Percentiles rank a stretch among this genome's conserved stretches.
phyloP scores from a whole-genome alignment of 2,888 invertebrate species.

The Leucoptera coffeella region DNA sequence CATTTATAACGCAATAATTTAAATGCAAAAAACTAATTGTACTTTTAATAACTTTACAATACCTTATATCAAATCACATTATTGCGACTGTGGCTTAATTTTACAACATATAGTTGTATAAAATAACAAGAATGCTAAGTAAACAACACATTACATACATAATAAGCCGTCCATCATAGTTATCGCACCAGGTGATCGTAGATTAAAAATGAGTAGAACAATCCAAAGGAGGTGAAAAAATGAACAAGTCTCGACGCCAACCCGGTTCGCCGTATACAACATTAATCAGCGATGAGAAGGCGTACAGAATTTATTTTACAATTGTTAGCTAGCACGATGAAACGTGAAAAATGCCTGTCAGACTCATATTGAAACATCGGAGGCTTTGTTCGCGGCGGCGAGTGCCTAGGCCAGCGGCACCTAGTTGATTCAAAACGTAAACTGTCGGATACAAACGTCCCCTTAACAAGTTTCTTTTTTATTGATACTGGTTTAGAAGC shows the following conservation, averaged over 20 bases:
- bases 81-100: too few species aligned
- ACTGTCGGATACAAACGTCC: conserved; percentile 32
- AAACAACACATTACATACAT: too few species aligned
- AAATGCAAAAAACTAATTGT: too few species aligned
- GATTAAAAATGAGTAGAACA: too few species aligned
- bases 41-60: too few species aligned
- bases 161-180: too few species aligned
- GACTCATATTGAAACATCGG: conserved; percentile 48
- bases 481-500: conserved; percentile 49
- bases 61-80: too few species aligned
- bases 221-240: conserved; percentile 35
- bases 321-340: conserved; percentile 49
- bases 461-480: conserved; percentile 48
- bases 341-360: conserved; percentile 50
- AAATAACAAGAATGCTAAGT: too few species aligned
- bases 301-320: conserved; percentile 52
- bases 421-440: conserved; percentile 48
- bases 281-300: conserved; percentile 51
- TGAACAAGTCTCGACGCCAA: conserved; percentile 34
- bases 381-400: conserved; percentile 31
- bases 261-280: conserved; percentile 26
- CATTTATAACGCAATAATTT: too few species aligned
- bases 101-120: too few species aligned
- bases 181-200: too few species aligned
- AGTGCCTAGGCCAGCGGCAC: conserved; percentile 18